Evolutionary conservation across 2,797 vertebrate species (phyloP), one percentile per base, ranked within the genome.

Genomic region (Geotrypetes seraphini): DNA sequence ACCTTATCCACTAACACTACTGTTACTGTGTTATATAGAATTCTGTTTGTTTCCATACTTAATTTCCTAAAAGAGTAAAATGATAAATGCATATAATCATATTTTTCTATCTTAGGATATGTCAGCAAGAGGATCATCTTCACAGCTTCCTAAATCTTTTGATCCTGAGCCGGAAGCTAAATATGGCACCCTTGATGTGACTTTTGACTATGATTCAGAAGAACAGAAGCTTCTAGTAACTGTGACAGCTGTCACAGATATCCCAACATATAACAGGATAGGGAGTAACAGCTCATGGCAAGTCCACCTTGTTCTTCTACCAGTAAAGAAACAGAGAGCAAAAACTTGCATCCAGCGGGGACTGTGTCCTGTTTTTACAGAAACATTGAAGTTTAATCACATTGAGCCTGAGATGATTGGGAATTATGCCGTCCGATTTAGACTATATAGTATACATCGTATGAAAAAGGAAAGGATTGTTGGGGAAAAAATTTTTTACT

Each of bases 401-500:
- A 78, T 98, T 16, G 91, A 97, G 67, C 88, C 93, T 1, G 92
- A 98, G 73, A 95, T 92, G 89, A 95, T 98, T 60, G 81, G 89
- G 55, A 97, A 97, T 60, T 96, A 96, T 2, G 89, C 92, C 11
- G 63, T 98, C 41, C 83, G 93, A 8, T 95, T 98, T 50, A 85
- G 93, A 52, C 89, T 98, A 10, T 98, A 97, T 53, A 92, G 91
- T 7, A 71, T 97, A 49, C 82, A 88, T 16, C 85, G 91, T 26
- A 85, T 96, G 87, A 98, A 96, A 69, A 98, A 91, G 45, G 94
- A 98, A 74, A 95, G 89, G 74, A 79, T 89, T 73, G 86, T 97
- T 17, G 95, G 93, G 55, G 93, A 98, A 63, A 97, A 97, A 82
- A 76, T 95, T 57, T 96, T 97, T 80, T 92, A 92, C 79, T 86